Evolutionary conservation across 1,140 invertebrate species (phyloP).

Genomic region (Bombus vancouverensis): DNA sequence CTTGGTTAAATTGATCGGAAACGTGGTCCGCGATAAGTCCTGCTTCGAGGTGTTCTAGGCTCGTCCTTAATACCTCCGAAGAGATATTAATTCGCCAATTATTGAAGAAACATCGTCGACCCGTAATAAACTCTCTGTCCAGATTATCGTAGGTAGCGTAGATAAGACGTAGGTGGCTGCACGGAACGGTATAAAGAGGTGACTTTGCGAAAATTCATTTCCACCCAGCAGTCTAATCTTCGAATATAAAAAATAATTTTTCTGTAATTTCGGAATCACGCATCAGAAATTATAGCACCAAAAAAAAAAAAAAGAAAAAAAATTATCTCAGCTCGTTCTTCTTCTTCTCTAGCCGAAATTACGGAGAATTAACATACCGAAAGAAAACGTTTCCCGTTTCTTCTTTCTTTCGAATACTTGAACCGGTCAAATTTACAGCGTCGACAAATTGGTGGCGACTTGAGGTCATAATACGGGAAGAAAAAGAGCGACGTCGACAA

Average conservation of each 20-base stretch:
- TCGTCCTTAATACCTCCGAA: neutral
- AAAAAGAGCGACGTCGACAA: neutral
- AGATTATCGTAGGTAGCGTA: conserved; percentile 14
- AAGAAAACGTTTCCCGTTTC: neutral
- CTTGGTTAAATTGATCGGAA: neutral
- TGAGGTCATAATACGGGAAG: too few species aligned
- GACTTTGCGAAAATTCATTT: neutral
- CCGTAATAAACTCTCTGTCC: conserved; percentile 22
- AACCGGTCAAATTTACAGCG: neutral
- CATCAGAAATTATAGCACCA: neutral
- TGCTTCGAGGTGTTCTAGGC: neutral
- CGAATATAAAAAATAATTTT: neutral
- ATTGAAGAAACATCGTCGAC: neutral
- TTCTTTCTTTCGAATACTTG: neutral
- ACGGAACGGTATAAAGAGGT: neutral
- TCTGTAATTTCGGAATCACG: too few species aligned
- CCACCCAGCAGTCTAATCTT: neutral
- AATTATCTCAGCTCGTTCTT: neutral
- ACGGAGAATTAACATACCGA: neutral
- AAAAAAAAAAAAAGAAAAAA: too few species aligned
- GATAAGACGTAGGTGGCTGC: neutral
- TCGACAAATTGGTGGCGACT: neutral
- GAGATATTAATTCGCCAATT: conserved; percentile 45
- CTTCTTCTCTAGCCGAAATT: neutral
- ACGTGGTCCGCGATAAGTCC: conserved; percentile 1